phyloP scores from a whole-genome alignment of 2,888 invertebrate species.

The Ennomos erosarius region DNA sequence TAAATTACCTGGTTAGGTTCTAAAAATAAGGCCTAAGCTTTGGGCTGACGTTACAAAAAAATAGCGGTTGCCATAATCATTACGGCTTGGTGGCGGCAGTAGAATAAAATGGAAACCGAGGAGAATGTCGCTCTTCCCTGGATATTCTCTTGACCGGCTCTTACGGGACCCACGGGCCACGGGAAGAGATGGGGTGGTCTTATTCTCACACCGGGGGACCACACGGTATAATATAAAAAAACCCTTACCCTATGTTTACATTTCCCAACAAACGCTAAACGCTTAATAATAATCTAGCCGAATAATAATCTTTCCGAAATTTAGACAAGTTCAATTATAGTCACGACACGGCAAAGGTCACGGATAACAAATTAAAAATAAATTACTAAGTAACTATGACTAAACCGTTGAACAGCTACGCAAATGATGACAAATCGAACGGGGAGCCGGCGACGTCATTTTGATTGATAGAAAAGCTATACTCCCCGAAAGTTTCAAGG shows the following conservation, averaged over 20 bases:
- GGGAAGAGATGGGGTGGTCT: no score
- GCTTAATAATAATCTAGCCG: neutral
- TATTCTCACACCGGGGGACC: no score
- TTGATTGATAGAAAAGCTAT: slow-evolving; percentile 12
- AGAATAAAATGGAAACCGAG: no score
- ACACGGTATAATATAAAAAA: no score
- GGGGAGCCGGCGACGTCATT: neutral
- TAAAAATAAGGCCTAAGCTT: no score
- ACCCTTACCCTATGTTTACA: neutral
- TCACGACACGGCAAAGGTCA: slow-evolving; percentile 24
- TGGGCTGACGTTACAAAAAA: no score
- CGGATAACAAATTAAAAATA: slow-evolving; percentile 23
- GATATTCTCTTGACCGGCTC: no score
- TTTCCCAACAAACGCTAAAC: neutral
- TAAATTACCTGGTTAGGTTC: no score
- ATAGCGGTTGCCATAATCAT: no score
- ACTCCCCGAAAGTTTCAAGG: slow-evolving; percentile 8
- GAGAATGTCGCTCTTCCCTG: no score
- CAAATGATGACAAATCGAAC: slow-evolving; percentile 23
- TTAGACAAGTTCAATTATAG: slow-evolving; percentile 11
- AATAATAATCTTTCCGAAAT: slow-evolving; percentile 12
- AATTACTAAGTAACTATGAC: slow-evolving; percentile 16
- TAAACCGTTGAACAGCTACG: slow-evolving; percentile 8
- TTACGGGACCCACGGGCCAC: no score
- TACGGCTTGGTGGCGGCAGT: no score